Base-by-base conservation (phyloP, 2,888 invertebrate species). In the Troglohyphantes excavatus region DNA sequence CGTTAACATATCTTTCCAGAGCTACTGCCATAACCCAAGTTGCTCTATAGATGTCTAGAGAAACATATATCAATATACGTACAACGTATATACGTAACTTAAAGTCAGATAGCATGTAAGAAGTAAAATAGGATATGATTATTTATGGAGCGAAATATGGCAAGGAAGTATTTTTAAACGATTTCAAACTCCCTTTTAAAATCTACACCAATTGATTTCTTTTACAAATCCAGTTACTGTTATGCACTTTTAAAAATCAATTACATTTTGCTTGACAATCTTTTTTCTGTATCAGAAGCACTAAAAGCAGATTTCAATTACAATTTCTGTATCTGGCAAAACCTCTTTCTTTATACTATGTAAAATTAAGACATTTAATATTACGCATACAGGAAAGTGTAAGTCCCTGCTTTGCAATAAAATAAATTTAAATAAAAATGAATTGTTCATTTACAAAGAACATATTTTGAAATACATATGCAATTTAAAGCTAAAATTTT, bases 11-110 rank as follows among this genome's bases (percentile, higher is more conserved):
- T 86, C 78, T 79, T 72, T 86, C 70, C 76, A 70, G 78, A 86
- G 86, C 86, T 79, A 79, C 65, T 78, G 72, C 86, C 70, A 79
- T 86, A 27, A 86, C n/a, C 68, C 26, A 72, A 29, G 86, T 72
- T 72, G 86, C 86, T 86, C 86, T 79, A 1, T 83, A 83, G 72
- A 73, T 73, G n/a, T 23, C 17, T 83, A 82, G 68, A 19, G 67
- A 67, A 88, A 33, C 23, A 75, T 81, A 76, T 82, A 82, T 76
- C 88, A 89, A 82, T 73, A 89, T 89, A 89, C 88, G 88, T 89
- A 89, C 73, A 82, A 76, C 88, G 75, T 89, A 76, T 82, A 89
- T 89, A 89, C 88, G 88, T 89, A 89, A 89, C 61, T 82, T 82
- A 67, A 88, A 88, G 73, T 67, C 81, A 23, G 61, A 85, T 85